A percentile compares a stretch with the other conserved stretches of the same genome.
phyloP scores from a whole-genome alignment of 1,140 invertebrate genomes.

The Amyelois transitella region DNA sequence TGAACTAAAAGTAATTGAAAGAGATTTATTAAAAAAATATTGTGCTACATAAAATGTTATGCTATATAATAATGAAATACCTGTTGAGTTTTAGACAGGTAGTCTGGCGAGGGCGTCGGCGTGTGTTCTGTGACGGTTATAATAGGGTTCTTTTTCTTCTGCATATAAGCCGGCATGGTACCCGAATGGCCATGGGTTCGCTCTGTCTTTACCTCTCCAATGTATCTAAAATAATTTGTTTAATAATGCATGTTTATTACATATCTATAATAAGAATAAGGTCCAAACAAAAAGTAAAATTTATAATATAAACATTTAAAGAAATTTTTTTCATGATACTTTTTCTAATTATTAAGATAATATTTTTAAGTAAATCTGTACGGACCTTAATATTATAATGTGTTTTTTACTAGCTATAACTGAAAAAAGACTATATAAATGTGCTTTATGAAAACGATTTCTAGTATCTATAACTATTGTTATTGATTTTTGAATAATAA shows the following conservation, averaged over 20 bases:
- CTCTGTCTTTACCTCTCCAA: slow-evolving; percentile 76
- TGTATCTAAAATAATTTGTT: slow-evolving; percentile 71
- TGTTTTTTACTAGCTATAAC: neutral
- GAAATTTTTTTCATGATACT: too few species aligned
- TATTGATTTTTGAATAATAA: neutral
- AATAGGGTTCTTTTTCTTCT: slow-evolving; percentile 85
- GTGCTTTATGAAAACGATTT: neutral
- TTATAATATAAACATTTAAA: too few species aligned
- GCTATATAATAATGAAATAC: slow-evolving; percentile 60
- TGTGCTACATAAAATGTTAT: neutral
- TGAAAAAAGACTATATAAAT: too few species aligned
- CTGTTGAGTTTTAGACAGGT: slow-evolving; percentile 81
- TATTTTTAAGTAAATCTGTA: too few species aligned
- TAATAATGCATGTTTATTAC: neutral
- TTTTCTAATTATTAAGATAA: too few species aligned
- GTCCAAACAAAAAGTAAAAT: too few species aligned
- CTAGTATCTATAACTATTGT: neutral
- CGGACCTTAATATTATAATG: too few species aligned
- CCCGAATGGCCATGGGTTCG: slow-evolving; percentile 48
- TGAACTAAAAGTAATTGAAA: too few species aligned
- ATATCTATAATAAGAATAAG: too few species aligned
- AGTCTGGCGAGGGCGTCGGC: slow-evolving; percentile 90
- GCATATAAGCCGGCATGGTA: slow-evolving; percentile 36
- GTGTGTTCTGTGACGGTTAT: slow-evolving; percentile 97
- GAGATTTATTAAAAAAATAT: too few species aligned